A percentile compares a stretch with the other conserved stretches of the same genome.
Evolutionary conservation across 2,888 invertebrate genomes (phyloP).

Genomic region (Ophioninae sp.): DNA sequence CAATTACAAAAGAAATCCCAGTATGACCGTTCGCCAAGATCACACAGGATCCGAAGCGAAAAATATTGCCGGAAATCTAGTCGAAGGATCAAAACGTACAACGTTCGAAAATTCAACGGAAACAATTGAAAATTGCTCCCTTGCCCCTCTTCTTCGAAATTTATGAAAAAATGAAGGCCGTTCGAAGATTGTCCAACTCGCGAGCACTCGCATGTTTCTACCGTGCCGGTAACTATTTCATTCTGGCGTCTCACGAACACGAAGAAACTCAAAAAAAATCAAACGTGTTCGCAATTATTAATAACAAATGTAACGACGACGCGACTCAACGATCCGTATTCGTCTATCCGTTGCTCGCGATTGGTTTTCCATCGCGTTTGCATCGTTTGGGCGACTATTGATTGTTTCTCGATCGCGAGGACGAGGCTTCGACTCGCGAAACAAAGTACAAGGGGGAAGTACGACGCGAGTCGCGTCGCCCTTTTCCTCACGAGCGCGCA

Average conservation of each 20-base stretch:
- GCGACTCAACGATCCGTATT: conserved; percentile 48
- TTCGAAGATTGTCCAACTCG: conserved; percentile 45
- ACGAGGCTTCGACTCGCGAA: neutral
- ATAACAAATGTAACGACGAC: conserved; percentile 62
- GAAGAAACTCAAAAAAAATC: conserved; percentile 12
- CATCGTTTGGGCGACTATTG: conserved; percentile 28
- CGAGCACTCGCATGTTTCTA: conserved; percentile 31
- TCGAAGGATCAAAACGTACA: conserved; percentile 7
- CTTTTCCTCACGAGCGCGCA: conserved; percentile 3
- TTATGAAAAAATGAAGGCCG: conserved; percentile 31
- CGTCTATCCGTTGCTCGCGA: conserved; percentile 37
- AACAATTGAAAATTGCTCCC: conserved; percentile 10
- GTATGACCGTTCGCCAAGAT: conserved; percentile 62
- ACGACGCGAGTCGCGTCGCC: neutral
- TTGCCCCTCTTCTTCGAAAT: conserved; percentile 32
- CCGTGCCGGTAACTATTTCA: conserved; percentile 39
- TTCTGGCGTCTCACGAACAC: conserved; percentile 39
- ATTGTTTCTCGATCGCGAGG: conserved; percentile 2
- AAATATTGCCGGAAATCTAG: conserved; percentile 16
- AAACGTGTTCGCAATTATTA: conserved; percentile 64
- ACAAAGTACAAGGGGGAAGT: neutral
- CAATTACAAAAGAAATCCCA: conserved; percentile 54
- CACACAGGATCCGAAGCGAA: conserved; percentile 21
- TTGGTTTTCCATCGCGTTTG: conserved; percentile 35
- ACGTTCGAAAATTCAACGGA: conserved; percentile 36